Evolutionary conservation across 2,888 invertebrate genomes (phyloP).

Genomic region (Meteorus cinctellus): DNA sequence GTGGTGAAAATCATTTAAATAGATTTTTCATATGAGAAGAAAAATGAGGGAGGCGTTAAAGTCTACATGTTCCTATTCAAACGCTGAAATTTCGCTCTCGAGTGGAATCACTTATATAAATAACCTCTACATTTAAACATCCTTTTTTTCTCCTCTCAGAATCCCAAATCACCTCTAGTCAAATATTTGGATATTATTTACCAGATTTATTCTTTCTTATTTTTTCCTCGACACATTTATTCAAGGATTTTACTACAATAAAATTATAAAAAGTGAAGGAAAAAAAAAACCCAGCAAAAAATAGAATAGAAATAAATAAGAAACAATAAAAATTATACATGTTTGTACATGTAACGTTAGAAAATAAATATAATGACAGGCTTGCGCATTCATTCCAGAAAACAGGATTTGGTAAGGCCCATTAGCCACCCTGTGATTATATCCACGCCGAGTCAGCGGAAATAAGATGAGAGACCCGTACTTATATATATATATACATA

Average conservation of each 20-base stretch:
- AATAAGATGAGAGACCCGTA: constrained; percentile 2
- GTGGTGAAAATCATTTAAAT: no score
- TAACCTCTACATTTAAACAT: no score
- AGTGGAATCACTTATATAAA: no score
- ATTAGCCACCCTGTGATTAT: constrained; percentile 42
- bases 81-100: no score
- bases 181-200: no score
- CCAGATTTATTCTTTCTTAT: no score
- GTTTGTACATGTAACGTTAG: constrained; percentile 2
- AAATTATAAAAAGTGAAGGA: background rate
- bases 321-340: constrained; percentile 4
- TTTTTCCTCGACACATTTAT: background rate
- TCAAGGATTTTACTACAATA: background rate
- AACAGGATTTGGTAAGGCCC: constrained; percentile 36
- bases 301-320: background rate
- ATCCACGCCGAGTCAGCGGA: constrained; percentile 26
- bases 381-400: constrained; percentile 35
- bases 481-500: background rate
- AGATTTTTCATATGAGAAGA: no score
- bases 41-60: no score
- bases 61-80: no score
- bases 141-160: no score
- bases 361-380: constrained; percentile 30
- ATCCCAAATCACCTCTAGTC: no score
- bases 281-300: background rate